Percentiles rank a stretch among this genome's conserved stretches.
Evolutionary conservation across 2,797 vertebrate genomes (phyloP).

Genomic region (Diplodus sargus): DNA sequence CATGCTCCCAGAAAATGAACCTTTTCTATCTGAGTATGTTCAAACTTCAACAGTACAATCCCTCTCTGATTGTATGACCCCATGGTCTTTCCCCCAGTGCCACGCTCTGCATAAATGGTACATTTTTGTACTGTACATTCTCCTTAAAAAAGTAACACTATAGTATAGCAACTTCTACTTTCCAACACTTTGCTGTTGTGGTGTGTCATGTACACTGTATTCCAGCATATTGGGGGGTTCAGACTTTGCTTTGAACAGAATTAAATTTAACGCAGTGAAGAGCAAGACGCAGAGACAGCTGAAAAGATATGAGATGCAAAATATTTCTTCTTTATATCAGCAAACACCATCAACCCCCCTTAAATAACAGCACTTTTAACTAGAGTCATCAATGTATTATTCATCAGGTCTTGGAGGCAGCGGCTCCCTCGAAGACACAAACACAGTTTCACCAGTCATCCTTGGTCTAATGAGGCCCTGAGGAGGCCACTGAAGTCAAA

Average conservation of each 20-base stretch:
- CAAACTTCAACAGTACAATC: too few relatives aligned
- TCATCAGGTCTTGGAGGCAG: slow-evolving; percentile 48
- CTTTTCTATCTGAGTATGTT: neutral
- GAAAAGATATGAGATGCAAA: slow-evolving; percentile 21
- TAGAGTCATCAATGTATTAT: slow-evolving; percentile 60
- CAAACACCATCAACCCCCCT: slow-evolving; percentile 4
- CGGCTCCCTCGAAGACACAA: slow-evolving; percentile 36
- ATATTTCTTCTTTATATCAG: slow-evolving; percentile 10
- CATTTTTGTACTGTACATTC: neutral
- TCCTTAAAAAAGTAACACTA: neutral
- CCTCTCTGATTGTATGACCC: too few relatives aligned
- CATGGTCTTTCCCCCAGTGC: neutral
- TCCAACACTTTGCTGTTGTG: neutral
- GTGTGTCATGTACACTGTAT: slow-evolving; percentile 16
- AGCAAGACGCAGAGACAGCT: neutral
- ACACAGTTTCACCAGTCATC: slow-evolving; percentile 41
- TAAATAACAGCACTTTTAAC: slow-evolving; percentile 56
- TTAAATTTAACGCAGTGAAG: slow-evolving; percentile 23
- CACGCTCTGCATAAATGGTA: neutral
- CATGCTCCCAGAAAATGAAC: neutral
- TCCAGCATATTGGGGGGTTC: neutral
- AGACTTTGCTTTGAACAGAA: slow-evolving; percentile 19
- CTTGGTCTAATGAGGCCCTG: slow-evolving; percentile 53
- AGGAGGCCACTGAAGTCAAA: slow-evolving; percentile 57
- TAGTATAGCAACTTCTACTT: too few relatives aligned